These are phyloP conservation scores for Andrena flavipes DNA, from an alignment of 2,888 invertebrate genomes.

Conservation along the genomic window DNA sequence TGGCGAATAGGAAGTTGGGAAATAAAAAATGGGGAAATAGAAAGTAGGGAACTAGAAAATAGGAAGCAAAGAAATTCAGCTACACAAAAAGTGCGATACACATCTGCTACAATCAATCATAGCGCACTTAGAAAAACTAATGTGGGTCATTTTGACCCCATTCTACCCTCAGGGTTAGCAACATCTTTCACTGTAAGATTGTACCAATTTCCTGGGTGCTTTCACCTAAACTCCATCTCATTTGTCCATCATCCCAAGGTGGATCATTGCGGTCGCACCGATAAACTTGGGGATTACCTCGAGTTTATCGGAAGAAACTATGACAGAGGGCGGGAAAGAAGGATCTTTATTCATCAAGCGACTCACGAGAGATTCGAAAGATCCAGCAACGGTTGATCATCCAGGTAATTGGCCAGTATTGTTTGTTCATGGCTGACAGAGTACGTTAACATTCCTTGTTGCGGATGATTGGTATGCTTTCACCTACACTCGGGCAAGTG, in stretches of 20 bases:
- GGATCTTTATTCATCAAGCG: slow-evolving; percentile 41
- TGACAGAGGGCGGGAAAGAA: not conserved
- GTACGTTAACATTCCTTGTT: slow-evolving; percentile 66
- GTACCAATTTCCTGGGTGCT: slow-evolving; percentile 22
- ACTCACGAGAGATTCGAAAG: slow-evolving; percentile 42
- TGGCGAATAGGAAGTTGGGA: too few relatives aligned
- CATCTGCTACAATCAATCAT: not conserved
- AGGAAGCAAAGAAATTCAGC: not conserved
- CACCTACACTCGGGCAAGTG: slow-evolving; percentile 68
- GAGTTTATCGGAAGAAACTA: slow-evolving; percentile 9
- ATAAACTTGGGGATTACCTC: slow-evolving; percentile 10
- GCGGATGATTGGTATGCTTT: slow-evolving; percentile 71
- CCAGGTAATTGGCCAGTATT: slow-evolving; percentile 67
- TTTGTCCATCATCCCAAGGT: slow-evolving; percentile 19
- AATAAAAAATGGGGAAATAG: too few relatives aligned
- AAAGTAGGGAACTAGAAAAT: not conserved
- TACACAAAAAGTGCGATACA: not conserved
- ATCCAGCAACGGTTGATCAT: slow-evolving; percentile 54
- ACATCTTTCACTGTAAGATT: slow-evolving; percentile 12
- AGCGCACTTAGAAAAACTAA: not conserved
- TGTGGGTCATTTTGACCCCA: not conserved
- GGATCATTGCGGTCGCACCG: slow-evolving; percentile 3
- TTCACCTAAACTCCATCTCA: slow-evolving; percentile 57
- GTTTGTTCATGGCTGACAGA: slow-evolving; percentile 71
- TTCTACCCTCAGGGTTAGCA: slow-evolving; percentile 26